Evolutionary conservation across 1,140 invertebrate species (phyloP).

Genomic region (Apocrypta bakeri): DNA sequence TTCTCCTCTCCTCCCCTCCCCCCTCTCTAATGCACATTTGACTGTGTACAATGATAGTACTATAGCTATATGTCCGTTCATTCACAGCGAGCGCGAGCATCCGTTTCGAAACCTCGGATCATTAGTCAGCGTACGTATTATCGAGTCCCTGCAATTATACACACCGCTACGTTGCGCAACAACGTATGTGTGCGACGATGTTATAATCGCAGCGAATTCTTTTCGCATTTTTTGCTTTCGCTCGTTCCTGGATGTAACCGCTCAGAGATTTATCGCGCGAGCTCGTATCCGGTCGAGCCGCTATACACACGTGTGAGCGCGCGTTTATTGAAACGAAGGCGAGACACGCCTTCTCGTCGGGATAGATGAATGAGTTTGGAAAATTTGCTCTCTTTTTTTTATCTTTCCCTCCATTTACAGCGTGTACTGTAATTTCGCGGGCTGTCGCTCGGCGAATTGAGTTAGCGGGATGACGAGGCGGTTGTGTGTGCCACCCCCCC

Average conservation of each 20-base stretch:
- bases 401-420: no score
- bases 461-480: no score
- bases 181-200: not conserved
- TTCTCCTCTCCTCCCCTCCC: no score
- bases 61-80: not conserved
- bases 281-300: not conserved
- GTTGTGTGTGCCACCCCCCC: no score
- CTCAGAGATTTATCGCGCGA: conserved; percentile 30
- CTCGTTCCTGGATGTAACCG: conserved; percentile 7
- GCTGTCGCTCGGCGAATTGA: not conserved
- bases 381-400: not conserved
- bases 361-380: not conserved
- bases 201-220: not conserved
- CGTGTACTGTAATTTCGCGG: no score
- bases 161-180: not conserved
- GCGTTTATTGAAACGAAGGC: conserved; percentile 24
- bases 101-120: conserved; percentile 7
- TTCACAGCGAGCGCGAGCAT: not conserved
- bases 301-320: not conserved
- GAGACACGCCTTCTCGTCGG: not conserved
- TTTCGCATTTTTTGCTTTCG: conserved; percentile 7
- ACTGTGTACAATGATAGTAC: no score
- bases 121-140: conserved; percentile 19
- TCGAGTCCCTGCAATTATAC: conserved; percentile 10
- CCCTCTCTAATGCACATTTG: no score